These are phyloP conservation scores for Athetis lepigone DNA, from an alignment of 2,888 invertebrate genomes.

Conservation along the genomic window DNA sequence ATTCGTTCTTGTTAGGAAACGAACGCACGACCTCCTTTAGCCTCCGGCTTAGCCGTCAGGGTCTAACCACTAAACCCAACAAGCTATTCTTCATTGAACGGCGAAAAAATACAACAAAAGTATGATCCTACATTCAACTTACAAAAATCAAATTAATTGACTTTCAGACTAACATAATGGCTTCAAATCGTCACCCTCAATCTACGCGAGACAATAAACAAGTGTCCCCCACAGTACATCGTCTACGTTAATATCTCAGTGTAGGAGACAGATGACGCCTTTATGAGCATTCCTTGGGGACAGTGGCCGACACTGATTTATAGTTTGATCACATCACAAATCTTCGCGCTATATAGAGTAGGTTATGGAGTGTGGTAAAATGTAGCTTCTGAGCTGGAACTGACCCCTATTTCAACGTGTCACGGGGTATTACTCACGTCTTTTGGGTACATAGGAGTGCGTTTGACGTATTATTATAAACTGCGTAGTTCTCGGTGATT, in stretches of 20 bases:
- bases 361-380: conserved; percentile 54
- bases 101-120: too few species aligned
- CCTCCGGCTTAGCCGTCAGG: too few species aligned
- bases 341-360: conserved; percentile 52
- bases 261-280: conserved; percentile 64
- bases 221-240: conserved; percentile 39
- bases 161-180: conserved; percentile 6
- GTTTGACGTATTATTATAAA: neutral
- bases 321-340: conserved; percentile 66
- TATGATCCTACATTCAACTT: too few species aligned
- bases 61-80: too few species aligned
- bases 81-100: too few species aligned
- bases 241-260: conserved; percentile 61
- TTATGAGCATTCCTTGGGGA: conserved; percentile 68
- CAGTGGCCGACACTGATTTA: conserved; percentile 64
- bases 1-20: too few species aligned
- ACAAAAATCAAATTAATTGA: neutral
- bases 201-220: conserved; percentile 40
- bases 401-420: conserved; percentile 28
- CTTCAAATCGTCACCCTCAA: conserved; percentile 20
- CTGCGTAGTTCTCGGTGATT: neutral
- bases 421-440: neutral
- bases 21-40: too few species aligned
- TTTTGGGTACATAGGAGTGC: neutral
- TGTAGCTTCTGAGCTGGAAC: conserved; percentile 39